These are phyloP conservation scores for Erannis defoliaria DNA, from an alignment of 2,888 invertebrate genomes.

Conservation along the genomic window DNA sequence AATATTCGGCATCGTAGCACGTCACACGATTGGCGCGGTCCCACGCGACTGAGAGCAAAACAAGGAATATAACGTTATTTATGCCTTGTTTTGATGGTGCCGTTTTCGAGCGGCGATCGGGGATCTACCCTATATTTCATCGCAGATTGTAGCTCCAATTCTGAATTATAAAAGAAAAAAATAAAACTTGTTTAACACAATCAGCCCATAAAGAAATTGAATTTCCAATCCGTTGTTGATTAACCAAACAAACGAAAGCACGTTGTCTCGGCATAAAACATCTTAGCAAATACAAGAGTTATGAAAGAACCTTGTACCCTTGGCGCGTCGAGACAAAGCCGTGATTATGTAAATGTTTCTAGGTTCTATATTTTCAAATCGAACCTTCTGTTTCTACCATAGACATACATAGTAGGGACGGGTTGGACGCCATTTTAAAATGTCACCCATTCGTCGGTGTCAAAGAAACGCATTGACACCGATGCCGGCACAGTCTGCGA, in stretches of 20 bases:
- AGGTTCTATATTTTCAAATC: slow-evolving; percentile 34
- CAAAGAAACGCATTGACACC: too few species aligned
- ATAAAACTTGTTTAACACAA: not conserved
- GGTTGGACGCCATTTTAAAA: too few species aligned
- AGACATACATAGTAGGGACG: too few species aligned
- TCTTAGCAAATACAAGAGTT: slow-evolving; percentile 27
- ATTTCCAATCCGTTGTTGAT: not conserved
- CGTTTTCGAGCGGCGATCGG: too few species aligned
- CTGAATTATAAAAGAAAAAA: not conserved
- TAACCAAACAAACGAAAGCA: slow-evolving; percentile 8
- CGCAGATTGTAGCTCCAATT: not conserved
- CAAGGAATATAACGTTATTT: too few species aligned
- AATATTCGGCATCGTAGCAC: too few species aligned
- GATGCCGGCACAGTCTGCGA: too few species aligned
- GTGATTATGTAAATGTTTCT: slow-evolving; percentile 31
- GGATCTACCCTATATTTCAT: too few species aligned
- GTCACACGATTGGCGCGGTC: too few species aligned
- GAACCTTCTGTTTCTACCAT: slow-evolving; percentile 12
- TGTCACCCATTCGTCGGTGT: too few species aligned
- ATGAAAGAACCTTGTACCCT: slow-evolving; percentile 26
- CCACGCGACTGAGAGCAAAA: too few species aligned
- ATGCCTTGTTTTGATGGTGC: too few species aligned
- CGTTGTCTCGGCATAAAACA: slow-evolving; percentile 1
- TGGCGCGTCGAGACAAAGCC: slow-evolving; percentile 25
- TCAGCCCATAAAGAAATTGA: not conserved